A percentile compares a stretch with the other conserved stretches of the same genome.
These are phyloP conservation scores for Papilio protenor DNA, from an alignment of 2,888 invertebrate genomes.

Conservation along the genomic window DNA sequence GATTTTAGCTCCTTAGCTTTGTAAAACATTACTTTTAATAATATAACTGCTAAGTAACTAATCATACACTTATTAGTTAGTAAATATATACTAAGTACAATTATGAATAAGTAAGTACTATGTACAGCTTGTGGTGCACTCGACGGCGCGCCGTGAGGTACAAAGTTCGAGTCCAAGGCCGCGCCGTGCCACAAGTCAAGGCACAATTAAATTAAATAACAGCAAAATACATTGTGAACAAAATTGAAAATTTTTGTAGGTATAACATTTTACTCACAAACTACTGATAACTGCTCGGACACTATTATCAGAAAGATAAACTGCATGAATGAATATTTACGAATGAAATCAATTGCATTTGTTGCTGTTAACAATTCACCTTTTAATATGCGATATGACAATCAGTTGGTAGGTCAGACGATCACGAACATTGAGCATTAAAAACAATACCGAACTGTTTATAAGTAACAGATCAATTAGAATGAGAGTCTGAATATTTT, in stretches of 20 bases:
- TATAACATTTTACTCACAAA: not conserved
- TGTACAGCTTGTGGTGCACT: no score
- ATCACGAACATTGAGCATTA: not conserved
- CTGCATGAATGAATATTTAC: not conserved
- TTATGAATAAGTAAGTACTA: no score
- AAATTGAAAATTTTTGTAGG: no score
- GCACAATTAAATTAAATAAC: not conserved
- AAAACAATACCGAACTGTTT: not conserved
- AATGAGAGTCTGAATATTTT: not conserved
- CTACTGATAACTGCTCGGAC: not conserved
- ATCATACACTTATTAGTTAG: no score
- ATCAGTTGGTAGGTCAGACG: not conserved
- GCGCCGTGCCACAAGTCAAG: not conserved
- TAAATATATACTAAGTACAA: no score
- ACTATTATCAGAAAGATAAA: slow-evolving; percentile 3
- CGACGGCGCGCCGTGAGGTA: no score
- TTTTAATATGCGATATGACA: not conserved
- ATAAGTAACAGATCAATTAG: not conserved
- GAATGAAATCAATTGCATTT: not conserved
- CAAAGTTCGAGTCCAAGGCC: slow-evolving; percentile 4
- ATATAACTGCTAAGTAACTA: no score
- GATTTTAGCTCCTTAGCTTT: no score
- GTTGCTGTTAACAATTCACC: not conserved
- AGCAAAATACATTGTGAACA: no score
- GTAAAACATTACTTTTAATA: no score